Conservation (phyloP, 2,888 invertebrate genomes). For the Synergus japonicus region DNA sequence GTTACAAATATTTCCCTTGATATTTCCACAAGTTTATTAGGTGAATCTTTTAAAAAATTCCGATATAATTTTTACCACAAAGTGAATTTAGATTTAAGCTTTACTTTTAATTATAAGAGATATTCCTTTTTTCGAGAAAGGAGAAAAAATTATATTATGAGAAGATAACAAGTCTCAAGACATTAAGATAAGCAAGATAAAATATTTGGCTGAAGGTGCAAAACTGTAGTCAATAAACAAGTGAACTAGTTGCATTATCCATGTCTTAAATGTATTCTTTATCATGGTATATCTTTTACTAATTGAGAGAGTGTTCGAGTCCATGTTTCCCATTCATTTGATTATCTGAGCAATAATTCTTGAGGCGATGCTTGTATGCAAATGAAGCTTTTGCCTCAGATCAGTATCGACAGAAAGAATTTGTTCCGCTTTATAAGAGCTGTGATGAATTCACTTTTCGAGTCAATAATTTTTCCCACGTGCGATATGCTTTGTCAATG, state of each 20-base stretch:
- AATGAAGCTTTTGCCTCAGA: constrained; percentile 35
- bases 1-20: too few species aligned
- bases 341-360: constrained; percentile 41
- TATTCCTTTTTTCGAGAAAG: too few species aligned
- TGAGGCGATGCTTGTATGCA: constrained; percentile 39
- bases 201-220: neutral
- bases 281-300: constrained; percentile 32
- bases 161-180: too few species aligned
- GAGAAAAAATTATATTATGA: too few species aligned
- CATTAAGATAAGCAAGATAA: constrained; percentile 8
- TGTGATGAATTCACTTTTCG: constrained; percentile 19
- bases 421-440: constrained; percentile 32
- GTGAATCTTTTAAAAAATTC: too few species aligned
- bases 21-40: too few species aligned
- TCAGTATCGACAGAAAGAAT: constrained; percentile 31
- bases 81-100: too few species aligned
- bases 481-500: neutral
- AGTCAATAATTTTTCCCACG: constrained; percentile 19
- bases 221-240: constrained; percentile 7
- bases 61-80: too few species aligned
- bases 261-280: constrained; percentile 13
- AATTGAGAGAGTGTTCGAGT: constrained; percentile 35
- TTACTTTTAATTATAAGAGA: too few species aligned
- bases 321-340: constrained; percentile 39
- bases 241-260: constrained; percentile 22